Conservation (phyloP, 1,140 invertebrate genomes). For the Drosophila lacertosa region DNA sequence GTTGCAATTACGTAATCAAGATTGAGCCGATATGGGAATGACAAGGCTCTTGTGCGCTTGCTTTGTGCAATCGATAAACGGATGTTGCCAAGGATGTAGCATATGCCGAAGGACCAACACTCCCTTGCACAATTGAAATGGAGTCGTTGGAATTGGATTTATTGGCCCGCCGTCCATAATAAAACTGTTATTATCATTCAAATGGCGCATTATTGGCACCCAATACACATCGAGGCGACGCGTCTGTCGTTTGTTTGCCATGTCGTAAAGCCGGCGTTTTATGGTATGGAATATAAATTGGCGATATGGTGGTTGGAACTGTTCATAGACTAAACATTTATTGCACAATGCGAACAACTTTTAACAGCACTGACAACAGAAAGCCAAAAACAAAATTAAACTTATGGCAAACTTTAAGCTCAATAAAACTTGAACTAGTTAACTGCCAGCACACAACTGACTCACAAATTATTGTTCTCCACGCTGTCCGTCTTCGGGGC, state of each 20-base stretch:
- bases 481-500: constrained; percentile 51
- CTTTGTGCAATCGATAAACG: constrained; percentile 60
- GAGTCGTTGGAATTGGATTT: constrained; percentile 33
- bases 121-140: constrained; percentile 16
- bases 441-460: constrained; percentile 4
- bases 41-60: constrained; percentile 10
- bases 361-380: constrained; percentile 12
- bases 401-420: constrained; percentile 10
- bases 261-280: constrained; percentile 68
- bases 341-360: constrained; percentile 39
- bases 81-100: constrained; percentile 43
- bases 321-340: constrained; percentile 46
- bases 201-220: constrained; percentile 64
- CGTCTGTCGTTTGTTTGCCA: constrained; percentile 56
- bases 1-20: constrained; percentile 79
- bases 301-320: constrained; percentile 40
- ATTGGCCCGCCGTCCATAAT: constrained; percentile 57
- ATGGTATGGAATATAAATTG: constrained; percentile 32
- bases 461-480: constrained; percentile 69
- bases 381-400: not conserved
- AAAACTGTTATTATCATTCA: constrained; percentile 75
- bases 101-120: constrained; percentile 9
- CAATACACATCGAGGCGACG: constrained; percentile 8
- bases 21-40: constrained; percentile 9
- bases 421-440: constrained; percentile 77